Conservation (phyloP, 2,888 invertebrate species). For the Hydraecia micacea region DNA sequence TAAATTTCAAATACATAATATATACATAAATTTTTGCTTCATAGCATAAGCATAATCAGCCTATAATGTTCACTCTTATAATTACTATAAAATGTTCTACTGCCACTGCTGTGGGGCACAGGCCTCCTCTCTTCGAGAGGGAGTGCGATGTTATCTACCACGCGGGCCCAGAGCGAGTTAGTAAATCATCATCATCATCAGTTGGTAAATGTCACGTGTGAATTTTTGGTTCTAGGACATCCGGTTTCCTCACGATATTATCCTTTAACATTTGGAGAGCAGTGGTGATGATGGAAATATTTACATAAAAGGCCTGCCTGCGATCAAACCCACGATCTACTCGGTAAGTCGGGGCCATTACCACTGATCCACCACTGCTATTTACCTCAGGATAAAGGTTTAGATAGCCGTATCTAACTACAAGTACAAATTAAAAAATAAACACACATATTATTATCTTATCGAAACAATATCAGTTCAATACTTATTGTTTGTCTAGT, state of each 20-base stretch:
- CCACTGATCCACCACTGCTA: background rate
- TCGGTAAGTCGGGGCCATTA: background rate
- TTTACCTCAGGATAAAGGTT: background rate
- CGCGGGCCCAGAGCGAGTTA: too few species aligned
- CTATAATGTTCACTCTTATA: too few species aligned
- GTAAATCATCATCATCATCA: too few species aligned
- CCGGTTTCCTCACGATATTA: background rate
- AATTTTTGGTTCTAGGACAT: background rate
- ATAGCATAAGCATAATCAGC: too few species aligned
- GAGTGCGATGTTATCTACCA: too few species aligned
- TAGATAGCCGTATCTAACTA: background rate
- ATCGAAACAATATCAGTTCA: conserved; percentile 49
- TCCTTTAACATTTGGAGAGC: background rate
- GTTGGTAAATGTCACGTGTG: background rate
- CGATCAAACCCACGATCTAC: background rate
- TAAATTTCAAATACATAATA: too few species aligned
- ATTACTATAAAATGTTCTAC: too few species aligned
- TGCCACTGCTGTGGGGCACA: too few species aligned
- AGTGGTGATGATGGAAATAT: background rate
- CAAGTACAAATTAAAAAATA: background rate
- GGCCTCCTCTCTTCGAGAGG: too few species aligned
- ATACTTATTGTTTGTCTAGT: conserved; percentile 44
- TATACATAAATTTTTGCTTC: too few species aligned
- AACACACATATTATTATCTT: conserved; percentile 33
- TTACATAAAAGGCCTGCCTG: background rate